These are phyloP conservation scores for Coracopsis vasa DNA, from an alignment of 2,113 vertebrate genomes.

Conservation along the genomic window DNA sequence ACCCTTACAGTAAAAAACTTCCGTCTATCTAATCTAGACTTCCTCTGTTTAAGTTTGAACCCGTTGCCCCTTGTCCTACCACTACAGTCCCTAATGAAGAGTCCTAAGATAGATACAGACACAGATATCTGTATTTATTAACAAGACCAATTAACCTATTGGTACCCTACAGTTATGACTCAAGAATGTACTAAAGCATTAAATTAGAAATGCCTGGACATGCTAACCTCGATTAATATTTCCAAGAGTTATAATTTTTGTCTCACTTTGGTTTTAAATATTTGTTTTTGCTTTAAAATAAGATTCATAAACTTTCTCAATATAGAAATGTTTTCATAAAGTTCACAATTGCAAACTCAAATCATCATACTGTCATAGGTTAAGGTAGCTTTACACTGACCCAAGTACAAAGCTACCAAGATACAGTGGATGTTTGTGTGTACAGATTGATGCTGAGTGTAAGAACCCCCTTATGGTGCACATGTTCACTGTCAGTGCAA, in stretches of 20 bases:
- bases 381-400: not conserved
- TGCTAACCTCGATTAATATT: not conserved
- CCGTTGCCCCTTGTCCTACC: not conserved
- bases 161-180: not conserved
- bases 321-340: not conserved
- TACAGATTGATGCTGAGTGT: accelerated
- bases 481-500: too few species aligned
- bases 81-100: not conserved
- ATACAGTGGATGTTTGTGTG: too few species aligned
- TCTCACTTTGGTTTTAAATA: not conserved
- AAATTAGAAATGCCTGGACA: not conserved
- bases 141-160: not conserved
- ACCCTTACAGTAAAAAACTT: not conserved
- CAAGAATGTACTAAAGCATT: not conserved
- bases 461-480: too few species aligned
- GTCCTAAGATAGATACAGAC: not conserved
- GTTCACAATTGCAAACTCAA: not conserved
- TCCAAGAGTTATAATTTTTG: not conserved
- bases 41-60: not conserved
- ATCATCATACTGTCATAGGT: not conserved
- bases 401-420: not conserved
- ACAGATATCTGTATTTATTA: not conserved
- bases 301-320: not conserved
- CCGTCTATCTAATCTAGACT: not conserved
- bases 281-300: not conserved